Base-by-base conservation (phyloP, 2,113 vertebrate genomes). In the Typhlomys cinereus region DNA sequence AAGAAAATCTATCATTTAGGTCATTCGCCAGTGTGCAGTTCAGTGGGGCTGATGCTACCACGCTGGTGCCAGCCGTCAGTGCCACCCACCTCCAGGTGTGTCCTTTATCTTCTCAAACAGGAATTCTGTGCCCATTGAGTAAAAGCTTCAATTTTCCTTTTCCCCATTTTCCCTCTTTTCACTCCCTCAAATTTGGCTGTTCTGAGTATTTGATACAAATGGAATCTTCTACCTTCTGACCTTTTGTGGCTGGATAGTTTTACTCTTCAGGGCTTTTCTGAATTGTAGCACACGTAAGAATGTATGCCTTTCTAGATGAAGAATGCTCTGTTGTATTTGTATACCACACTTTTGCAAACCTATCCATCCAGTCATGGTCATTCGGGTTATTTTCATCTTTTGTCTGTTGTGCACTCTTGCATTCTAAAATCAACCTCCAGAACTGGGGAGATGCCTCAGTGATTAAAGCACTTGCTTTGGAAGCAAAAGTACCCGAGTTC, bases 381-480 rank as follows among this genome's bases (percentile, higher is more conserved):
- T 70, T 57, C 61, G 82, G 52, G 7, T 64, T 25, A 2, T 83
- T 67, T 88, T 54, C 20, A 39, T 14, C 29, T 14, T 79, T 74
- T 48, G 70, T 29, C 41, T 66, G 6, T 39, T 67, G 48, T 69
- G 2, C 0, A 52, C 50, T 23, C 39, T 88, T 1, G 27, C 57
- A 67, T 80, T 87, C 85, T 85, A 78, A 67, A 78, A n/a, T 62
- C 52, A 29, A 81, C n/a, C n/a, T n/a, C n/a, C n/a, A n/a, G n/a
- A n/a, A n/a, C n/a, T n/a, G n/a, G n/a, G n/a, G n/a, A n/a, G n/a
- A n/a, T n/a, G n/a, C n/a, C n/a, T n/a, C n/a, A n/a, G n/a, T n/a
- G n/a, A n/a, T n/a, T n/a, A n/a, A n/a, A n/a, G n/a, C n/a, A n/a
- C n/a, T n/a, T n/a, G n/a, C n/a, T n/a, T n/a, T n/a, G n/a, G n/a